These are phyloP conservation scores for Chionodraco myersi DNA, from an alignment of 2,113 vertebrate genomes.

Conservation along the genomic window DNA sequence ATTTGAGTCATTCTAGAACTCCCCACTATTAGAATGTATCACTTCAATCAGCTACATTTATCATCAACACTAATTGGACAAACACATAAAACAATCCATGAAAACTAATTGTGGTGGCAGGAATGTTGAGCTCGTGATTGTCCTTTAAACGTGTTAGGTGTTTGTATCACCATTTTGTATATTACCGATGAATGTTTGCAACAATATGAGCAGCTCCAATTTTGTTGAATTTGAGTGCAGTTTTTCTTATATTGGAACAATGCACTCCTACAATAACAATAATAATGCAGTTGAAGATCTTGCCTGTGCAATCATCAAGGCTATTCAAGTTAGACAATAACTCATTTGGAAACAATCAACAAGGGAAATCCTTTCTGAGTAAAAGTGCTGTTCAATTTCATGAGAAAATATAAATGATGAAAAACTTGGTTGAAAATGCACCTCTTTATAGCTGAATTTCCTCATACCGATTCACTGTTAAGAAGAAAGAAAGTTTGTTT, in stretches of 20 bases:
- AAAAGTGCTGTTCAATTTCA: neutral
- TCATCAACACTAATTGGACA: too few relatives aligned
- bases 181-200: neutral
- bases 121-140: neutral
- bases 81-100: too few relatives aligned
- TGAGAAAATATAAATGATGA: too few relatives aligned
- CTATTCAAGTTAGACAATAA: neutral
- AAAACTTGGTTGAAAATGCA: too few relatives aligned
- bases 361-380: neutral
- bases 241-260: constrained; percentile 20
- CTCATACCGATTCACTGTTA: neutral
- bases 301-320: constrained; percentile 18
- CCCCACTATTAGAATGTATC: too few relatives aligned
- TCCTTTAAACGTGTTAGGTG: neutral
- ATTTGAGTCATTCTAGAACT: too few relatives aligned
- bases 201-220: neutral
- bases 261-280: constrained; percentile 5
- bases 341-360: constrained; percentile 16
- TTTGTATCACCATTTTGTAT: too few relatives aligned
- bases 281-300: constrained; percentile 1
- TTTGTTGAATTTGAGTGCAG: constrained; percentile 7
- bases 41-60: too few relatives aligned
- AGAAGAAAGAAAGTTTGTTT: too few relatives aligned
- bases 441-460: neutral
- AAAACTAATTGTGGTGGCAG: neutral